Conservation (phyloP, 1,140 invertebrate genomes). For the Himalopsyche phryganea region DNA sequence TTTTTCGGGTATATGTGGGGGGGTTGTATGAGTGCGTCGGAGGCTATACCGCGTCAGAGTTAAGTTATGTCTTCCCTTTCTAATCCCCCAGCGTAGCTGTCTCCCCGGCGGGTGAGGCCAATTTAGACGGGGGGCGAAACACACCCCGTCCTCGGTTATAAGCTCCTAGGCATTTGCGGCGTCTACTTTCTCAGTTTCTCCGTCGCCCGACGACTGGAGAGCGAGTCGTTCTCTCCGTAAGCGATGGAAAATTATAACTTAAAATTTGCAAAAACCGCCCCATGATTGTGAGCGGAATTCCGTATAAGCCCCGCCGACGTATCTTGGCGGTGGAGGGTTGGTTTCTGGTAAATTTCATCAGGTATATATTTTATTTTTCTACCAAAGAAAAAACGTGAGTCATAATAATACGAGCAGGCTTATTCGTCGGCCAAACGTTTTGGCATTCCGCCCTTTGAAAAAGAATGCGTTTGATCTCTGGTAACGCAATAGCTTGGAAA, state of each 20-base stretch:
- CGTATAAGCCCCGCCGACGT: constrained; percentile 17
- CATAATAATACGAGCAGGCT: constrained; percentile 5
- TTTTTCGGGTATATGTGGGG: constrained; percentile 11
- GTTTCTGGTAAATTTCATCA: constrained; percentile 24
- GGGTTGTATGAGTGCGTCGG: not conserved
- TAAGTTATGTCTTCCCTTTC: constrained; percentile 23
- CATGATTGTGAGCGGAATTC: constrained; percentile 19
- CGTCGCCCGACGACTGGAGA: not conserved
- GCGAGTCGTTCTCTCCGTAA: constrained; percentile 9
- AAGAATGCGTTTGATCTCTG: constrained; percentile 32
- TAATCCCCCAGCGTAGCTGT: constrained; percentile 21
- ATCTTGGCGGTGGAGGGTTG: constrained; percentile 1
- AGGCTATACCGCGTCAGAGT: not conserved
- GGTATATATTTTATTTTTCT: constrained; percentile 17
- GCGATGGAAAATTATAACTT: constrained; percentile 29
- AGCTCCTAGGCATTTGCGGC: constrained; percentile 10
- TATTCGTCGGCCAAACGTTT: constrained; percentile 11
- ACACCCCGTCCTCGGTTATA: constrained; percentile 6
- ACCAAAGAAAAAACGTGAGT: constrained; percentile 14
- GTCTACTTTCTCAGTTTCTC: constrained; percentile 9
- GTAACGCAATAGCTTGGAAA: constrained; percentile 23
- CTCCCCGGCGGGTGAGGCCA: constrained; percentile 22
- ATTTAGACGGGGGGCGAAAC: constrained; percentile 26
- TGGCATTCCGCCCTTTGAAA: constrained; percentile 27
- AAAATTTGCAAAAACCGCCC: constrained; percentile 26